Base-by-base conservation (phyloP, 2,888 invertebrate genomes). In the Blastobasis adustella region DNA sequence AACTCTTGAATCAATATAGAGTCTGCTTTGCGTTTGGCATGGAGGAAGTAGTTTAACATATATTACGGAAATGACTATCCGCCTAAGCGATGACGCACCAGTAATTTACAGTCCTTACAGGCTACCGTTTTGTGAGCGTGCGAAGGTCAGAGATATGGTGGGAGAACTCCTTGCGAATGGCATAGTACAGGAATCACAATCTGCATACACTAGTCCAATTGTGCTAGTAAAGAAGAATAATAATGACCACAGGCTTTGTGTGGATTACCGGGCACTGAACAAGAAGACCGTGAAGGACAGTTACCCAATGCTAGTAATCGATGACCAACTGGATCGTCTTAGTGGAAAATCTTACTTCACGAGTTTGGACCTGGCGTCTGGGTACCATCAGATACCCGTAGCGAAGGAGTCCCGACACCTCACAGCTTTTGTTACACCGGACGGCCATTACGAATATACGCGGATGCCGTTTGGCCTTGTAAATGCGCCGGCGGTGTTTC, bases 131-230 rank as follows among this genome's bases (percentile, higher is more conserved):
- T 39, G 39, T 38, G 49, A 49, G 23, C 44, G 45, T 1, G 49
- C 37, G 5, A 45, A 23, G 8, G 49, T 49, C 6, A 44, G 40
- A 40, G 39, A 48, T 1, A 53, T 54, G 45, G 46, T 56, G 44
- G n/a, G n/a, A n/a, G n/a, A n/a, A n/a, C n/a, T n/a, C n/a, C n/a
- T n/a, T n/a, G n/a, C n/a, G n/a, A n/a, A 40, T 44, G 4, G 54
- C 52, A 54, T 56, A 9, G 45, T 52, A 7, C 10, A 46, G 8
- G 55, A 55, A 42, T 52, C 52, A 36, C 36, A 46, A 6, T 55
- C 53, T 1, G 45, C 49, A 6, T 53, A 53, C 23, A 45, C 55
- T 2, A 52, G 53, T 42, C 55, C 53, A n/a, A 49, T 55, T 40
- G 46, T 55, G 6, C 37, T 55, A 8, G 46, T 46, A 4, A 37